These are phyloP conservation scores for Drosophila anomalata DNA, from an alignment of 2,888 invertebrate species.

Conservation along the genomic window DNA sequence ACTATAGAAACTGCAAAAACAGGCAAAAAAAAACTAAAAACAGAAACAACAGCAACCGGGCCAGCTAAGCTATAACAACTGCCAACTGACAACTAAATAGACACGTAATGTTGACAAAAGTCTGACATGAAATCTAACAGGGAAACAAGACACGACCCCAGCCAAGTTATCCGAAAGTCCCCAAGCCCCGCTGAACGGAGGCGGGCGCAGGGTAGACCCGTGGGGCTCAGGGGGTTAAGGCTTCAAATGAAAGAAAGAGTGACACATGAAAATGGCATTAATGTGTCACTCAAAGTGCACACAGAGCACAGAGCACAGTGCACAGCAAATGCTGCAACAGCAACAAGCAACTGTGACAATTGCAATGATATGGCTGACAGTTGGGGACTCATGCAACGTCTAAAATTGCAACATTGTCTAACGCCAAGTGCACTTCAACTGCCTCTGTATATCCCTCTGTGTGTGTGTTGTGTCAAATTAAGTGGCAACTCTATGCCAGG, in stretches of 20 bases:
- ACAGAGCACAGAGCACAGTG: constrained; percentile 58
- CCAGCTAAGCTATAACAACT: constrained; percentile 53
- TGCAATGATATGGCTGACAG: constrained; percentile 76
- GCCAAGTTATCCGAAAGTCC: constrained; percentile 45
- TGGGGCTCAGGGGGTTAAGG: constrained; percentile 25
- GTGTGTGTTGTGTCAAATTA: constrained; percentile 61
- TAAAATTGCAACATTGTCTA: constrained; percentile 76
- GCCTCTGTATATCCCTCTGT: constrained; percentile 2
- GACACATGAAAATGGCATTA: constrained; percentile 81
- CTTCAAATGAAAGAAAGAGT: constrained; percentile 79
- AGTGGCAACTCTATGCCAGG: constrained; percentile 72
- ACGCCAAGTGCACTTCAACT: constrained; percentile 65
- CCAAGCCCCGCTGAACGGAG: constrained; percentile 19
- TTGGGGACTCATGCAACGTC: constrained; percentile 55
- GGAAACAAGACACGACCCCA: constrained; percentile 54
- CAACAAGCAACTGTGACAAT: constrained; percentile 67
- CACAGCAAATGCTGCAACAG: constrained; percentile 48
- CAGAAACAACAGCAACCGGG: constrained; percentile 22
- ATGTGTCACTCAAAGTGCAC: constrained; percentile 80
- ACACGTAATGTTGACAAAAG: constrained; percentile 80
- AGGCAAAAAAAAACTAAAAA: constrained; percentile 3
- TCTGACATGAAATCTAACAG: constrained; percentile 77
- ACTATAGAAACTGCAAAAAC: constrained; percentile 33
- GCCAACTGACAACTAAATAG: constrained; percentile 80
- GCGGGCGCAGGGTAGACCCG: background rate